phyloP scores from a whole-genome alignment of 1,140 invertebrate genomes.

The Trigoniulus corallinus region DNA sequence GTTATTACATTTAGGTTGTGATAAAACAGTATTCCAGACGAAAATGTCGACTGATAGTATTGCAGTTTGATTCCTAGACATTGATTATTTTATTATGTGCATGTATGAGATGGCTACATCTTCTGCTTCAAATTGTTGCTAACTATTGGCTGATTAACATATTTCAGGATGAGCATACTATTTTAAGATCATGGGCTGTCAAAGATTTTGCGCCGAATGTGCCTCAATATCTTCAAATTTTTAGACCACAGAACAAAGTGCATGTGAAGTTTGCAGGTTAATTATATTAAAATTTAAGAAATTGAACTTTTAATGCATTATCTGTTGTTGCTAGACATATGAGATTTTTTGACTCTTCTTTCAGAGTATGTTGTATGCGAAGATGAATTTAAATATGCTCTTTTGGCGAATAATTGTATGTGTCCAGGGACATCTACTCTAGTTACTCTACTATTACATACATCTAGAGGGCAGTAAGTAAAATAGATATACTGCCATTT shows the following conservation, averaged over 20 bases:
- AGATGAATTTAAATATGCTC: slow-evolving; percentile 88
- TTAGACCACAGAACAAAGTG: slow-evolving; percentile 91
- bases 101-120: neutral
- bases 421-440: slow-evolving; percentile 92
- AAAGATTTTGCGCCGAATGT: slow-evolving; percentile 93
- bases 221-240: slow-evolving; percentile 95
- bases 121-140: neutral
- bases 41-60: no score
- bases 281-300: neutral
- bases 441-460: slow-evolving; percentile 85
- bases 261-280: slow-evolving; percentile 86
- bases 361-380: slow-evolving; percentile 88
- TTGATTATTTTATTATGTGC: no score
- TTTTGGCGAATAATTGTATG: slow-evolving; percentile 93
- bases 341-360: slow-evolving; percentile 2
- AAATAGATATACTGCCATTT: slow-evolving; percentile 6
- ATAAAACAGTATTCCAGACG: no score
- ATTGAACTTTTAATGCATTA: neutral
- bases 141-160: neutral
- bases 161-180: slow-evolving; percentile 80
- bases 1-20: no score
- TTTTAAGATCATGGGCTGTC: slow-evolving; percentile 92
- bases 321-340: neutral
- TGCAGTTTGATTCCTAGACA: no score
- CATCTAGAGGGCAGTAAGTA: slow-evolving; percentile 87